Conservation (phyloP, 2,113 vertebrate genomes). For the Mesoclemmys tuberculata region DNA sequence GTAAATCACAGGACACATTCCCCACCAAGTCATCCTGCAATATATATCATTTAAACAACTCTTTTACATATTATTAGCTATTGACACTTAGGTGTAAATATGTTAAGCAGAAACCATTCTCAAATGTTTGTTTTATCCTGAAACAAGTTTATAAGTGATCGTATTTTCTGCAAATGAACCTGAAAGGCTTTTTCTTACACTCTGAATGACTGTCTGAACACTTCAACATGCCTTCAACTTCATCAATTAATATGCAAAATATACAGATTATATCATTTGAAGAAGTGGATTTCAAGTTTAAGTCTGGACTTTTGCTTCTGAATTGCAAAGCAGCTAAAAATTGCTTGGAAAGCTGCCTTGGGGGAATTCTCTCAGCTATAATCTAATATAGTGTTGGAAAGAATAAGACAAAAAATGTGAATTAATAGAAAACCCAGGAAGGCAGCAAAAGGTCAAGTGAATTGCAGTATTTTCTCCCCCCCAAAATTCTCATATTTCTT, state of each 20-base stretch:
- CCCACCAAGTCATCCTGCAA: constrained; percentile 9
- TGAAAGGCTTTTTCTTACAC: constrained; percentile 28
- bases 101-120: not conserved
- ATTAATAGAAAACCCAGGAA: constrained; percentile 33
- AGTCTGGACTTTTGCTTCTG: constrained; percentile 16
- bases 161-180: constrained; percentile 19
- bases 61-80: constrained; percentile 17
- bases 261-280: constrained; percentile 32
- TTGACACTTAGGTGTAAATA: constrained; percentile 40
- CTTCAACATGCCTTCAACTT: constrained; percentile 41
- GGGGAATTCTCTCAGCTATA: constrained; percentile 21
- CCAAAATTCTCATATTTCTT: not conserved
- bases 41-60: constrained; percentile 3
- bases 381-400: not conserved
- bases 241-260: constrained; percentile 36
- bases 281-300: constrained; percentile 38
- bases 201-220: not conserved
- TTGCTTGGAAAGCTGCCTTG: not conserved
- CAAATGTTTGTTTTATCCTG: not conserved
- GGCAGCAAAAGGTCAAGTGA: constrained; percentile 10
- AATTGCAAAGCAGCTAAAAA: constrained; percentile 5
- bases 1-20: not conserved
- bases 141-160: not conserved
- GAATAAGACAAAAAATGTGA: constrained; percentile 10
- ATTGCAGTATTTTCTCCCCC: not conserved